A percentile compares a stretch with the other conserved stretches of the same genome.
Evolutionary conservation across 2,797 vertebrate genomes (phyloP).

Genomic region (Hypotaenidia philippensis): DNA sequence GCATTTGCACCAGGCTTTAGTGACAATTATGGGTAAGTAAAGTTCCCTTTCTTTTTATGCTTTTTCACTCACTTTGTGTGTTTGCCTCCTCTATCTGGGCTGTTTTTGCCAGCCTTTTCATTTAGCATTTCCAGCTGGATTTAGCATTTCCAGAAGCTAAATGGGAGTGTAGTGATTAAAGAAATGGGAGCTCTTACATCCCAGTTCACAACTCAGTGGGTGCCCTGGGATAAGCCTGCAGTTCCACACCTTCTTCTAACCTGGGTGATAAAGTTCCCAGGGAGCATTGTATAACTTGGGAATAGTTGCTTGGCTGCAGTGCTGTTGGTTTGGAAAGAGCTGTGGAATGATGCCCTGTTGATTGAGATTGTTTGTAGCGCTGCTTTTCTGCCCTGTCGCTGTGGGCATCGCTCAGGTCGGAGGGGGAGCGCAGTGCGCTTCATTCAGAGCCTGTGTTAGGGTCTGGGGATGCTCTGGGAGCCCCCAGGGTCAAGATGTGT

Average conservation of each 20-base stretch:
- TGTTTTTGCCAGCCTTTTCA: not conserved
- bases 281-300: not conserved
- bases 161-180: not conserved
- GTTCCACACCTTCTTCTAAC: not conserved
- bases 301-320: not conserved
- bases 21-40: not conserved
- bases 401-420: fast-evolving
- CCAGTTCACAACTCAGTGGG: not conserved
- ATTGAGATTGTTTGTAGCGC: not conserved
- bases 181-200: not conserved
- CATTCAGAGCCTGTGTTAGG: fast-evolving
- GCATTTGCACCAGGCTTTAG: not conserved
- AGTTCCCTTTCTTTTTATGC: not conserved
- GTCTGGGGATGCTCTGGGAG: not conserved
- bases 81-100: not conserved
- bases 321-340: not conserved
- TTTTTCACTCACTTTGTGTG: not conserved
- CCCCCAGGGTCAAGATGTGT: not conserved
- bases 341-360: fast-evolving
- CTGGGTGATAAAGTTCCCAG: not conserved
- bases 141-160: not conserved
- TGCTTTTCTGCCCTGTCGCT: not conserved
- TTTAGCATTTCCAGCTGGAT: not conserved
- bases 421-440: not conserved
- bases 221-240: not conserved